A percentile compares a stretch with the other conserved stretches of the same genome.
Evolutionary conservation across 2,113 vertebrate species (phyloP).

Genomic region (Melanerpes aurifrons): DNA sequence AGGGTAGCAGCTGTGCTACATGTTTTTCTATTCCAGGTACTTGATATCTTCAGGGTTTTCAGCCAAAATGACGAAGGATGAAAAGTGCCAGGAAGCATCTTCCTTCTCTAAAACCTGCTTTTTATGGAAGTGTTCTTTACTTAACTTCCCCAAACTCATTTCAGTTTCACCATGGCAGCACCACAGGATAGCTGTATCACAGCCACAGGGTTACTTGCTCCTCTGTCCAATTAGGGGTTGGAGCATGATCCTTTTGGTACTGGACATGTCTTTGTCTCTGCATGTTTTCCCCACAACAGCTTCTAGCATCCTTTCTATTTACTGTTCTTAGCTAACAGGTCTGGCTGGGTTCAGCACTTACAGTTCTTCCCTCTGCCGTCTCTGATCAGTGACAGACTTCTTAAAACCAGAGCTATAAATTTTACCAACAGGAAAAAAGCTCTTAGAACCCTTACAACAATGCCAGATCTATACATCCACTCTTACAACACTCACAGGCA

Average conservation of each 20-base stretch:
- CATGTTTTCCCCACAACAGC: accelerated
- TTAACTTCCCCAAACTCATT: neutral
- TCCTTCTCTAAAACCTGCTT: neutral
- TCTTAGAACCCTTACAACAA: neutral
- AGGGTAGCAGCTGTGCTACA: neutral
- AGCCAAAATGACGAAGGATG: neutral
- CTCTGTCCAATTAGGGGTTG: neutral
- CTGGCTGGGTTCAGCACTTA: neutral
- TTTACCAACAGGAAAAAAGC: neutral
- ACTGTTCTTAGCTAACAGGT: neutral
- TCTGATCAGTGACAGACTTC: neutral
- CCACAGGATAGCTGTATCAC: neutral
- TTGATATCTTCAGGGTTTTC: neutral
- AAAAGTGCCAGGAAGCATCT: neutral
- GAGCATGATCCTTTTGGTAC: neutral
- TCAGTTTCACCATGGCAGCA: neutral
- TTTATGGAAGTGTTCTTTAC: neutral
- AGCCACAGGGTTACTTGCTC: neutral
- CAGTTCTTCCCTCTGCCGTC: neutral
- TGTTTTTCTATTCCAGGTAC: neutral
- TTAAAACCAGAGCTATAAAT: neutral
- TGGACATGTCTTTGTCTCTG: neutral
- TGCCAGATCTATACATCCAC: neutral
- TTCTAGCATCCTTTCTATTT: neutral
- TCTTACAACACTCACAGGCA: neutral